Base-by-base conservation (phyloP, 2,888 invertebrate species). In the Cactoblastis cactorum region DNA sequence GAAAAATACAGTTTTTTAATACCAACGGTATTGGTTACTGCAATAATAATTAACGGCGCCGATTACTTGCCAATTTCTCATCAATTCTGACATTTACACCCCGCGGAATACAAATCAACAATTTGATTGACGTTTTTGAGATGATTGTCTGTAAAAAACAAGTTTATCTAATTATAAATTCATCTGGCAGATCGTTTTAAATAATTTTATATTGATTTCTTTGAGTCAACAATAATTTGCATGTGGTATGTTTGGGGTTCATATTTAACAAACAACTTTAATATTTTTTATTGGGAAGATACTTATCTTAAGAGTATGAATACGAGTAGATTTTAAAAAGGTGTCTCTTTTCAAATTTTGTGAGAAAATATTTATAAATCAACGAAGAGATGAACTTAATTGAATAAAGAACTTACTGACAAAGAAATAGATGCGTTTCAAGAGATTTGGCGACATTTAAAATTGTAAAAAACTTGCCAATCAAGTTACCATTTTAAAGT, bases 401-500 rank as follows among this genome's bases (percentile, higher is more conserved):
- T 72, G 69, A 73, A 65, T 71, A 61, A 53, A 65, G 69, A 60
- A 74, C 72, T 71, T 76, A 72, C 77, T 77, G 68, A 74, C 66
- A 69, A 77, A 67, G 69, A 58, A 66, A 64, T 63, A 78, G 81
- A 83, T 77, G 68, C 69, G 62, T 80, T 79, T 80, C 65, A 74
- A 80, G 79, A 78, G 81, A 83, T 81, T 79, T 69, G 66, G 67
- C 65, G 73, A 75, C 69, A 55, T 73, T 73, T 78, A 69, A 66
- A 46, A 66, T 74, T 67, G 53, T 54, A 75, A 81, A 83, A 83
- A 85, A 74, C 74, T 81, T 59, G 77, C 87, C 85, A 86, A 89
- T 89, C 88, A 87, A 86, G 82, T 83, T 86, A 85, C 75, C 80
- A 84, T 83, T 85, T 80, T 74, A 78, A 82, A 83, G 71, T 75